Percentiles rank a stretch among this genome's conserved stretches.
These are phyloP conservation scores for Scelioninae gen. 2 DNA, from an alignment of 2,888 invertebrate species.

Conservation along the genomic window DNA sequence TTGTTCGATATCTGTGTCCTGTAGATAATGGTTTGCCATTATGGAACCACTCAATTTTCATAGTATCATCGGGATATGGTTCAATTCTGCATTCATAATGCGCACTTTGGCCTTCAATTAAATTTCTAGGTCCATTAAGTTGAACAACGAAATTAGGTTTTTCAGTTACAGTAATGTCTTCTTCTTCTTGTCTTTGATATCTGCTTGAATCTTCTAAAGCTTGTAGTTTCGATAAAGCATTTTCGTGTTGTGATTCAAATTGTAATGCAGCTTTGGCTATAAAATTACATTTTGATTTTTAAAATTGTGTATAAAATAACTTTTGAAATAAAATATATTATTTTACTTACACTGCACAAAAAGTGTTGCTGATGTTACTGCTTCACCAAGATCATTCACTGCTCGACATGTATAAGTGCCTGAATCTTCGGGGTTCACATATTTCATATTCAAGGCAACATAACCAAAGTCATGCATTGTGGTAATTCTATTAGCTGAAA, in stretches of 20 bases:
- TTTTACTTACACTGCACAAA: slow-evolving; percentile 86
- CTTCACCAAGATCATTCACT: slow-evolving; percentile 94
- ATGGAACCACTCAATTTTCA: slow-evolving; percentile 95
- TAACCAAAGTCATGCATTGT: slow-evolving; percentile 99
- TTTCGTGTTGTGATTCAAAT: slow-evolving; percentile 92
- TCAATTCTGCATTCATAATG: slow-evolving; percentile 96
- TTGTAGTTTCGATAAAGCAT: slow-evolving; percentile 89
- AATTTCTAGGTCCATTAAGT: slow-evolving; percentile 88
- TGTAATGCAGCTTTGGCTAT: slow-evolving; percentile 90
- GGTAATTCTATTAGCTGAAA: slow-evolving; percentile 88
- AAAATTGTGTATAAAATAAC: slow-evolving; percentile 19
- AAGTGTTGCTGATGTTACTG: slow-evolving; percentile 94
- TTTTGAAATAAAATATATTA: background rate
- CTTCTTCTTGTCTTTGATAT: slow-evolving; percentile 88
- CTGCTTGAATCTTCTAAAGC: slow-evolving; percentile 88
- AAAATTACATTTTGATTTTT: background rate
- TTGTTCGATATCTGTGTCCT: too few species aligned
- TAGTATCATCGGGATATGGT: slow-evolving; percentile 91
- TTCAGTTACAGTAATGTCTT: slow-evolving; percentile 87
- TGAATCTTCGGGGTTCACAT: slow-evolving; percentile 95
- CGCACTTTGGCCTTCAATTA: slow-evolving; percentile 92
- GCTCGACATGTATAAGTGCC: slow-evolving; percentile 97
- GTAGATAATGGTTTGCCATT: slow-evolving; percentile 92
- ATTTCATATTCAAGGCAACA: slow-evolving; percentile 95
- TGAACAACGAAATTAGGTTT: slow-evolving; percentile 91